phyloP scores from a whole-genome alignment of 1,140 invertebrate genomes.

The Drosophila nasuta region DNA sequence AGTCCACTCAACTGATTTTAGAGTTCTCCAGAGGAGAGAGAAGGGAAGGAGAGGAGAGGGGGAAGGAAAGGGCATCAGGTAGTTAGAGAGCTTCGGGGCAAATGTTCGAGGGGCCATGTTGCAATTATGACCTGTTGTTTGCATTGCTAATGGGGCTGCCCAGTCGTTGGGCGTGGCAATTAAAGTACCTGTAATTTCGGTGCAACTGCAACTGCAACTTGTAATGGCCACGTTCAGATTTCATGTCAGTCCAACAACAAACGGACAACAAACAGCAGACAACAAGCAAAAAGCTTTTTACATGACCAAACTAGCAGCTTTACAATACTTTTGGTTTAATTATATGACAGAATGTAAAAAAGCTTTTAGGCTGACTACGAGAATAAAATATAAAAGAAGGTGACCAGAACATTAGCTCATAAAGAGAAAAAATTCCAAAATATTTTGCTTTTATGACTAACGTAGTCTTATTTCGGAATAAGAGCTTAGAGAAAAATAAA shows the following conservation, averaged over 20 bases:
- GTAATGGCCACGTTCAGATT: conserved; percentile 21
- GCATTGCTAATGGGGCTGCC: conserved; percentile 58
- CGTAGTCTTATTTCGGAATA: no score
- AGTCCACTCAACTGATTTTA: conserved; percentile 34
- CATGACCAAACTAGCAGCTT: no score
- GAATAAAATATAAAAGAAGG: no score
- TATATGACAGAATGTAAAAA: no score
- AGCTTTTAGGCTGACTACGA: no score
- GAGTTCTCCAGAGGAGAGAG: not conserved
- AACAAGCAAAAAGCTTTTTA: not conserved
- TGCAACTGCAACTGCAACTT: not conserved
- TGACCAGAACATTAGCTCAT: no score
- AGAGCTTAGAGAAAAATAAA: no score
- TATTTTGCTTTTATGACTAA: no score
- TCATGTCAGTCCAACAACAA: not conserved
- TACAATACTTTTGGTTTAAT: no score
- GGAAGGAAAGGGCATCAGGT: not conserved
- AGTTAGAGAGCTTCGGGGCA: no score
- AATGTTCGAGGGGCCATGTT: not conserved
- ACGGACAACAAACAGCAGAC: not conserved
- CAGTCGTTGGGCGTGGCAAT: conserved; percentile 32
- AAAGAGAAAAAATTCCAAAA: no score
- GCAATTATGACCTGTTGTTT: conserved; percentile 65
- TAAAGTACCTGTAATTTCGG: conserved; percentile 24
- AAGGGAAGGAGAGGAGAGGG: not conserved